Base-by-base conservation (phyloP, 2,888 invertebrate genomes). In the Caenorhabditis sulstoni region DNA sequence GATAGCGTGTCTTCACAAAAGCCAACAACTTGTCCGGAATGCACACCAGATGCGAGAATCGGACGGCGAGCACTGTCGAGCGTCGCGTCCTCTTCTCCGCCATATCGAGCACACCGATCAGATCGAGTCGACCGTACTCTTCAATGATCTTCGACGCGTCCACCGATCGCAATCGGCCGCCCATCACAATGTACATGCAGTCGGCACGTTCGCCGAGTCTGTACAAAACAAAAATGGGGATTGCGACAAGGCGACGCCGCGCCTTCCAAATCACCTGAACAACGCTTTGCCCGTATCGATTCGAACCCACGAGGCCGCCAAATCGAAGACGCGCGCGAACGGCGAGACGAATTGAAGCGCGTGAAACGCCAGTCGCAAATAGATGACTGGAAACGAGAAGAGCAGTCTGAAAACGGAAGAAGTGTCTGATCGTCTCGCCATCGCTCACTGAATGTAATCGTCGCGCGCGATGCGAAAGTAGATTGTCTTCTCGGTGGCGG, bases 1-100 rank as follows among this genome's bases (percentile, higher is more conserved):
- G 96, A 92, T 95, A 96, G 81, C 95, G 94, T 78, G 96, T 92
- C 91, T 98, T 98, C 90, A 98, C 97, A 53, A 95, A 95, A 91
- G 97, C 96, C 91, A 98, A 95, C 62, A 98, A 92, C 16, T 97
- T 97, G 90, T 96, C 96, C 0, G 98, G 97, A 82, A 98, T 92
- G 91, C 66, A 67, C 0, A 97, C 97, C 68, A 98, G 92, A 91
- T 98, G 98, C 0, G 97, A 96, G 91, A 87, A 91, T 90, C 91
- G 90, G 65, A 92, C 90, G 65, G 97, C 97, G 94, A 98, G 95
- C 4, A 97, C 95, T 0, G 96, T 96, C 0, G 97, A 97, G 78
- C 96, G 95, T 73, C 98, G 93, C 0, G 70, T 44, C 37, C 70
- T 58, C 41, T 78, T 67, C 20, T 81, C 79, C 1, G 81, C 73